These are phyloP conservation scores for Formica aserva DNA, from an alignment of 2,888 invertebrate species.

Conservation along the genomic window DNA sequence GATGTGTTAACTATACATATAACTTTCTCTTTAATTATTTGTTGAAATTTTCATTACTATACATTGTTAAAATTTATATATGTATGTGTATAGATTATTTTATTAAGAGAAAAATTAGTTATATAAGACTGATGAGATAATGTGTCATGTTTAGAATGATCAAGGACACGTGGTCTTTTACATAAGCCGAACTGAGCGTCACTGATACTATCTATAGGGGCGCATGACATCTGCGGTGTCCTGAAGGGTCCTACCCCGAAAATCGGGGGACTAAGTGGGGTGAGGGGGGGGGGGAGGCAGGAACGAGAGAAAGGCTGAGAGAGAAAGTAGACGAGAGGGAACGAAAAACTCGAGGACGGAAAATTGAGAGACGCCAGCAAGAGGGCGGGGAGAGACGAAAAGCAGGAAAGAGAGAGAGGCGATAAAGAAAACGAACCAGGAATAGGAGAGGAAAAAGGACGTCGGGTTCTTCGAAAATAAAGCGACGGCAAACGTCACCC, in stretches of 20 bases:
- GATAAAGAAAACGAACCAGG: neutral
- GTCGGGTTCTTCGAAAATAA: conserved; percentile 33
- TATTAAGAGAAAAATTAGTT: neutral
- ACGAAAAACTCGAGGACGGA: conserved; percentile 49
- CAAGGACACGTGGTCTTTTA: conserved; percentile 45
- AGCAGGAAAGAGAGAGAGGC: conserved; percentile 4
- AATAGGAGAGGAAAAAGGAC: conserved; percentile 24
- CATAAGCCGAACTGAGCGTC: conserved; percentile 63
- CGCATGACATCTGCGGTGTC: conserved; percentile 73
- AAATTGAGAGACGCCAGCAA: conserved; percentile 58
- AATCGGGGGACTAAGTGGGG: conserved; percentile 33
- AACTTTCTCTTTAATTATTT: neutral
- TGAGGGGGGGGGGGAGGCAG: conserved; percentile 16
- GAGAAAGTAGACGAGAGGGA: conserved; percentile 56
- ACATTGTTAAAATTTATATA: neutral
- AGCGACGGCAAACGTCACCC: conserved; percentile 34
- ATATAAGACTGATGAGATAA: neutral
- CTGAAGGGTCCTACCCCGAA: conserved; percentile 71
- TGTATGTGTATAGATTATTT: neutral
- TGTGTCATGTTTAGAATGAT: conserved; percentile 10
- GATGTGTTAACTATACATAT: neutral
- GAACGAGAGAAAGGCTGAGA: conserved; percentile 33
- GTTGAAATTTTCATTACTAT: neutral
- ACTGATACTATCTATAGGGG: conserved; percentile 66
- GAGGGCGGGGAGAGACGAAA: conserved; percentile 50